Percentiles rank a stretch among this genome's conserved stretches.
Conservation (phyloP, 1,140 invertebrate genomes). For the Bombus sylvicola region DNA sequence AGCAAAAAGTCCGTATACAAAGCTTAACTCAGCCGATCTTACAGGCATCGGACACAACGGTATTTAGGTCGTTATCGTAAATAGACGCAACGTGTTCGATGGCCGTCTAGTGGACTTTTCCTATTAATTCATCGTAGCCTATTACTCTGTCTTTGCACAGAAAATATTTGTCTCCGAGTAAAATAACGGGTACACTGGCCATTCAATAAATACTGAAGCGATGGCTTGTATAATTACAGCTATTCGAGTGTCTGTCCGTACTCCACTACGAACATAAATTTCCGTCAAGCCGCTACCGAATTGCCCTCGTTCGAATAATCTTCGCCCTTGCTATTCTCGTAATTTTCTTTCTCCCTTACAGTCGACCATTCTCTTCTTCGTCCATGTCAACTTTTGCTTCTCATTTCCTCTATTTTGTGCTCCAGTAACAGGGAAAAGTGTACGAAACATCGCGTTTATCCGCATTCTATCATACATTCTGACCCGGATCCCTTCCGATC, state of each 20-base stretch:
- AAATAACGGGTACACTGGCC: neutral
- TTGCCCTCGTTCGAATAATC: conserved; percentile 27
- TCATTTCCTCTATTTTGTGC: neutral
- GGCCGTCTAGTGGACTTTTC: neutral
- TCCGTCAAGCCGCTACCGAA: conserved; percentile 31
- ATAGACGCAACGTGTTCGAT: conserved; percentile 4
- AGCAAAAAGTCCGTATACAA: neutral
- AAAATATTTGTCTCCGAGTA: conserved; percentile 28
- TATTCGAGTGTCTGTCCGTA: neutral
- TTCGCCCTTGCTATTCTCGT: neutral
- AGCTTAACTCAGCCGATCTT: neutral
- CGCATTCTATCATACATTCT: neutral
- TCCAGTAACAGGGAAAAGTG: neutral
- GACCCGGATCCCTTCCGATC: neutral
- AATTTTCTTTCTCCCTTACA: neutral
- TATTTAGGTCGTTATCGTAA: conserved; percentile 23
- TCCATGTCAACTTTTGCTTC: neutral
- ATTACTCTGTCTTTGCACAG: too few relatives aligned
- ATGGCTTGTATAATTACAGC: conserved; percentile 17
- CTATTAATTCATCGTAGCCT: conserved; percentile 27
- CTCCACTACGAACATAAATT: conserved; percentile 13
- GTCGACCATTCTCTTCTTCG: too few relatives aligned
- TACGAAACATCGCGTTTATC: neutral
- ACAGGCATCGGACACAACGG: neutral
- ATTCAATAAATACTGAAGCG: neutral